Percentiles rank a stretch among this genome's conserved stretches.
Evolutionary conservation across 1,140 invertebrate genomes (phyloP).

Genomic region (Anoplolepis gracilipes): DNA sequence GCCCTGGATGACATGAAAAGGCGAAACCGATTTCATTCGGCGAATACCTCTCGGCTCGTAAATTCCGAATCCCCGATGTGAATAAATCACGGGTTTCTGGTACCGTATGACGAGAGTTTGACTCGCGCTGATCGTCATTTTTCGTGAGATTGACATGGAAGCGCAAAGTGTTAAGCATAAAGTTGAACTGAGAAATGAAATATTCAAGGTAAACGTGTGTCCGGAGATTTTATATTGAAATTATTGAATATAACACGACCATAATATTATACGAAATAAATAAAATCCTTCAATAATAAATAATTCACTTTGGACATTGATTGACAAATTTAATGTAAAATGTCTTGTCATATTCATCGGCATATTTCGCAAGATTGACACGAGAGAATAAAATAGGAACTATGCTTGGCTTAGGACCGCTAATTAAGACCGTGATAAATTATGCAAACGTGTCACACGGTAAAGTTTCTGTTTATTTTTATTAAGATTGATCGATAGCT

Average conservation of each 20-base stretch:
- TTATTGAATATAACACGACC: neutral
- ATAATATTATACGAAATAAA: neutral
- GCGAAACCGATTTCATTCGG: slow-evolving; percentile 51
- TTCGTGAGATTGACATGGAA: slow-evolving; percentile 1
- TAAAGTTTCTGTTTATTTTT: neutral
- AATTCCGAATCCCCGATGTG: slow-evolving; percentile 36
- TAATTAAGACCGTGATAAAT: slow-evolving; percentile 40
- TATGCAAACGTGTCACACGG: neutral
- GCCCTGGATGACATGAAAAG: slow-evolving; percentile 43
- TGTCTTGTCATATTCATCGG: neutral
- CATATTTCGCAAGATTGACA: neutral
- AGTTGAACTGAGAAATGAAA: neutral
- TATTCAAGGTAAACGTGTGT: neutral
- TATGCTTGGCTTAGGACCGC: neutral
- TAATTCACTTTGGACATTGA: neutral
- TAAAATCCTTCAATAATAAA: neutral
- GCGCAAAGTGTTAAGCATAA: slow-evolving; percentile 16
- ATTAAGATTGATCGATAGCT: neutral
- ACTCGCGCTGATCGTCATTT: slow-evolving; percentile 32
- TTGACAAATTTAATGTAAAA: slow-evolving; percentile 27
- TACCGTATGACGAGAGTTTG: slow-evolving; percentile 34
- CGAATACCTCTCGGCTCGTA: slow-evolving; percentile 30
- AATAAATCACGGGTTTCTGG: slow-evolving; percentile 27
- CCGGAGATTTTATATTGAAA: neutral
- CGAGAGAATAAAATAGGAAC: neutral